These are phyloP conservation scores for Chlorops oryzae DNA, from an alignment of 1,140 invertebrate species.

Conservation along the genomic window DNA sequence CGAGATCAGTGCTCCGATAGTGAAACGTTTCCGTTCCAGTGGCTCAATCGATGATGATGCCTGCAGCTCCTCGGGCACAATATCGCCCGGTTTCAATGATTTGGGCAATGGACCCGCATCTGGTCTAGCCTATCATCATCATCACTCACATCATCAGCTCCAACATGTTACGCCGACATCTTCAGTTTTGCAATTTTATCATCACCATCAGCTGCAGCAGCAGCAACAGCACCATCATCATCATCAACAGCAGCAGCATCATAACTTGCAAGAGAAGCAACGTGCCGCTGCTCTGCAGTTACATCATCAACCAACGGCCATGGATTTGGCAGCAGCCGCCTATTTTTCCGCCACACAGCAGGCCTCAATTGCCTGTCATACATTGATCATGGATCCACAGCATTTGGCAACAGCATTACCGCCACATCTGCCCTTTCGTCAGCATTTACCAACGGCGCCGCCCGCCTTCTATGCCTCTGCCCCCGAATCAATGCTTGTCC, in stretches of 20 bases:
- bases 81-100: conserved; percentile 28
- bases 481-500: no score
- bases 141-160: neutral
- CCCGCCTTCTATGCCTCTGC: no score
- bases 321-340: conserved; percentile 1
- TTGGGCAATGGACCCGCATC: conserved; percentile 1
- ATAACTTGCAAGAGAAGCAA: no score
- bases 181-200: conserved; percentile 1
- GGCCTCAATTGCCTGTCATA: no score
- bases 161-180: conserved; percentile 7
- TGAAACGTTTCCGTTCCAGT: conserved; percentile 31
- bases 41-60: conserved; percentile 26
- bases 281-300: neutral
- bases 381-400: no score
- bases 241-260: neutral
- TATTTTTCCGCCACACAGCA: no score
- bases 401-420: neutral
- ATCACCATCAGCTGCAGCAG: no score
- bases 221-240: conserved; percentile 1
- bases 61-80: conserved; percentile 24
- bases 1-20: conserved; percentile 26
- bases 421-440: neutral
- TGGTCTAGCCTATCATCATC: neutral
- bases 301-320: neutral
- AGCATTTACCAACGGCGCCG: no score